Base-by-base conservation (phyloP, 30 jellyfish, hydroid and myxozoan species). In the Nemopilema nomurai region DNA sequence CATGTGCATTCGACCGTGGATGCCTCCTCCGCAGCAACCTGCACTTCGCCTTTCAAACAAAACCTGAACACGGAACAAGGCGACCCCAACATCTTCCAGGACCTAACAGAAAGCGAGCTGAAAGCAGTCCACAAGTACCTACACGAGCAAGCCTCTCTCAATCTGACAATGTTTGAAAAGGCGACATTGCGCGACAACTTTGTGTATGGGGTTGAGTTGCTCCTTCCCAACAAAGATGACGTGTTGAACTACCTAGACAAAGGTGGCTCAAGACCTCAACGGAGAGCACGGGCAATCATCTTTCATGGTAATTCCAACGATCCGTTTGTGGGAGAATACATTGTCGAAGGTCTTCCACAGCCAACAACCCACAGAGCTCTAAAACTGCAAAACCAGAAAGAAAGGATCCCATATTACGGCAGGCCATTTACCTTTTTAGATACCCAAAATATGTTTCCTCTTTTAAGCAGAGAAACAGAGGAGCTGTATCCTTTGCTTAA, bases 121-220 rank as follows among this genome's bases (percentile, higher is more conserved):
- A 53, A 18, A 13, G 80, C 71, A 31, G 86, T 51, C 64, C n/a
- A 32, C 21, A 50, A 30, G 31, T 77, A 67, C 51, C 85, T 77
- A 25, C 22, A 16, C 16, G 22, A 53, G 18, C 80, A 70, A 62
- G 62, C 3, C 0, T 19, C 92, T 18, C 63, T 86, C 13, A 77
- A 77, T 33, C 79, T 86, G 20, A 77, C 90, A 0, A 23, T 69
- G 29, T 76, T 18, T 51, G 78, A 83, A 20, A 68, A 88, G 28
- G 92, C 96, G 24, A 72, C 85, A 7, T 67, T 80, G 18, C 29
- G 30, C 13, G 92, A 81, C 92, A 88, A 81, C 50, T 88, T 88
- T 71, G 76, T 88, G 20, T 65, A 67, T 53, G 16, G 50, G 28
- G 82, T 88, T 71, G 96, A 88, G 77, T 73, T 67, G 18, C 80